Evolutionary conservation across 64 coral and sea anemone species (phyloP), one percentile per base, ranked within the genome.

Genomic region (Stylophora pistillata): DNA sequence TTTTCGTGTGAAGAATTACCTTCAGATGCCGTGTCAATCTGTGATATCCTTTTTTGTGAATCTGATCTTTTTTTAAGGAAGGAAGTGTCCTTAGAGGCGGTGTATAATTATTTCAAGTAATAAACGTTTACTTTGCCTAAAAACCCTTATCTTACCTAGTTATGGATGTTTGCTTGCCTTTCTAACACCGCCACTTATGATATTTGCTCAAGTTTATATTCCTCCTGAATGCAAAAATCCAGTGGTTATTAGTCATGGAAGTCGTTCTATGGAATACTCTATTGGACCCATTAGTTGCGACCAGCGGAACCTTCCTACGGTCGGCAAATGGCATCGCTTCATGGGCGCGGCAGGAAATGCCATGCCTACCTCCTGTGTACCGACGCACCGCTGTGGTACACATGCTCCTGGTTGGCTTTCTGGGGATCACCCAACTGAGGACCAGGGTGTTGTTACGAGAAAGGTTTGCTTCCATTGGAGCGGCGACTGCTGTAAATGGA

Each of bases 371-470:
- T 68, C 80, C 11, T 84, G 80, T 63, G 60, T 84, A 0, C 80
- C 80, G 61, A 53, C 6, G n/a, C 0, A 84, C 13, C 86, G 21
- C 31, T 88, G 86, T 55, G 86, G 86, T 29, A 64, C 86, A 57
- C 86, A 88, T 64, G 73, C 86, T 11, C 86, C 86, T 53, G 86
- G 86, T 58, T 88, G 86, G 86, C 73, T 88, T 0, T 28, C 75
- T 4, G 72, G 58, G 0, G 57, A 52, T 1, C 74, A 88, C 61
- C 86, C 86, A 0, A 41, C 80, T 15, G 80, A 69, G 30, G 61
- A 84, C 25, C 60, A 84, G 62, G 80, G 80, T 12, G 80, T 37
- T n/a, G 80, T 84, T 20, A 53, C 80, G 65, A 27, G 34, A 41
- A 84, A 54, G 37, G 80, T 84, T 15, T 84, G 80, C 23, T 84